Evolutionary conservation across 1,140 invertebrate species (phyloP).

Genomic region (Campoletis sonorensis): DNA sequence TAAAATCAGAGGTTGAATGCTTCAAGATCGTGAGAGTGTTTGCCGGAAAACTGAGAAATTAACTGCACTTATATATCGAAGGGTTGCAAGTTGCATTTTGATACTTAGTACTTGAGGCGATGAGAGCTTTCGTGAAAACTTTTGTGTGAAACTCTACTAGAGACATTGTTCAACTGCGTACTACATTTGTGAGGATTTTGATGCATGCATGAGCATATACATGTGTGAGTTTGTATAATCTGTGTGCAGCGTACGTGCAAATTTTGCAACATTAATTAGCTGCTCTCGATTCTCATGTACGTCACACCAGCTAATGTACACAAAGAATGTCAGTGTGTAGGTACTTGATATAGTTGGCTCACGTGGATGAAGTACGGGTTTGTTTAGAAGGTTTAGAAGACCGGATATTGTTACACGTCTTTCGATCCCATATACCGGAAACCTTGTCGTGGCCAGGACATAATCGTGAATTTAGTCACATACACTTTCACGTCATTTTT

Average conservation of each 20-base stretch:
- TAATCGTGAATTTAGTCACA: not conserved
- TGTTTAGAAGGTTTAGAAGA: too few relatives aligned
- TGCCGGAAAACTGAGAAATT: not conserved
- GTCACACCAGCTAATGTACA: not conserved
- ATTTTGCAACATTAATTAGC: constrained; percentile 19
- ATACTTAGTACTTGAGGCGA: not conserved
- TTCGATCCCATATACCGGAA: not conserved
- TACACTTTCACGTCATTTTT: too few relatives aligned
- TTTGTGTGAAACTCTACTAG: constrained; percentile 14
- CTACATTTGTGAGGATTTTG: not conserved
- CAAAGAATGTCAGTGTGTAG: not conserved
- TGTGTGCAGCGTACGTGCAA: not conserved
- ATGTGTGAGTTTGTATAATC: not conserved
- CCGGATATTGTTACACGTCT: not conserved
- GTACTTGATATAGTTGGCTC: not conserved
- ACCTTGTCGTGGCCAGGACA: not conserved
- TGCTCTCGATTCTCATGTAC: constrained; percentile 15
- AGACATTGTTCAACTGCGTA: constrained; percentile 1
- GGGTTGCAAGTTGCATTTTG: not conserved
- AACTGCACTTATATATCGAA: not conserved
- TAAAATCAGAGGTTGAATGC: not conserved
- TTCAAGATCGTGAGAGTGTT: not conserved
- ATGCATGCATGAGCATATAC: not conserved
- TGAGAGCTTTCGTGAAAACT: constrained; percentile 1
- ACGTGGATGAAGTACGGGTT: not conserved